phyloP scores from a whole-genome alignment of 2,888 invertebrate species.

The Pyrrhosoma nymphula region DNA sequence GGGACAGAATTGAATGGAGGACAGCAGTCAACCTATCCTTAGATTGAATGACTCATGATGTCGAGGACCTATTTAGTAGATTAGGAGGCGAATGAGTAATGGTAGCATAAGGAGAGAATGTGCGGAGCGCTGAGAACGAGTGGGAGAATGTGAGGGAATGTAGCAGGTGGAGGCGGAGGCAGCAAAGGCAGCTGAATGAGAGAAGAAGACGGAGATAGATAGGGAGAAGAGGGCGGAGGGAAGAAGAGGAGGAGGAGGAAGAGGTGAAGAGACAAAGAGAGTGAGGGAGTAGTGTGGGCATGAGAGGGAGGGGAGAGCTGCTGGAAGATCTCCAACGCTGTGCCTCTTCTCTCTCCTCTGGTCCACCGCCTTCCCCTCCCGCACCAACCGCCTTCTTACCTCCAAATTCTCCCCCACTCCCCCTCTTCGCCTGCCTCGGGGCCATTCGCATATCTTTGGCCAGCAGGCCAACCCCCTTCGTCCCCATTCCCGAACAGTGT shows the following conservation, averaged over 20 bases:
- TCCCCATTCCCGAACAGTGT: conserved; percentile 63
- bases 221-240: background rate
- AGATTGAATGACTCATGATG: no score
- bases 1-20: no score
- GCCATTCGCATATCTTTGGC: conserved; percentile 63
- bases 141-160: background rate
- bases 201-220: background rate
- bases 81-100: no score
- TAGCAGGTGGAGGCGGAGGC: conserved; percentile 27
- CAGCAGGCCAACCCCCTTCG: conserved; percentile 50
- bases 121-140: background rate
- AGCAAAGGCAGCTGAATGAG: background rate
- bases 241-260: background rate
- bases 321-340: conserved; percentile 62
- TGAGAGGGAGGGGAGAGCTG: background rate
- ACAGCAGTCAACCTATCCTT: no score
- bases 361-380: background rate
- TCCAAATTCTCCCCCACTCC: background rate
- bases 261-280: background rate
- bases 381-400: background rate
- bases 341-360: conserved; percentile 15
- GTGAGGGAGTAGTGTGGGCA: background rate
- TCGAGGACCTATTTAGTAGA: no score
- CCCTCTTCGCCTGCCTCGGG: conserved; percentile 33
- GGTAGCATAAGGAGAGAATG: background rate